Evolutionary conservation across 2,888 invertebrate genomes (phyloP), one percentile per base, ranked within the genome.

Genomic region (Andrena chrysosceles): DNA sequence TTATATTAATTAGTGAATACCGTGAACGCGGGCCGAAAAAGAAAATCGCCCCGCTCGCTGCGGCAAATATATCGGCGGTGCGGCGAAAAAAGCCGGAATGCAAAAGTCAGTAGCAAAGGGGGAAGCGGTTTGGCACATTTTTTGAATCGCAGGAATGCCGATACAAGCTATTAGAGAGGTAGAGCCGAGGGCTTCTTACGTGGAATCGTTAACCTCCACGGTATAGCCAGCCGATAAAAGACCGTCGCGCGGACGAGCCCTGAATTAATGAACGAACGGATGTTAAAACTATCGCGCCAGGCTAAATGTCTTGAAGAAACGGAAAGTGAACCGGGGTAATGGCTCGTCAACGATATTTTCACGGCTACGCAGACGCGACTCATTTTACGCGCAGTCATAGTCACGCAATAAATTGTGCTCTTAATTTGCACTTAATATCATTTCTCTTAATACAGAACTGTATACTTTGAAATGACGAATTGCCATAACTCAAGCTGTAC

Each of bases 101-200:
- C 85, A 77, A 81, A 84, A 73, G 84, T 31, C 64, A 66, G 67
- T 56, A 60, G 82, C 52, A 62, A 63, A 63, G 71, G 78, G 42
- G 62, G 66, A 68, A 52, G 85, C 87, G 85, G 82, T 86, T 86
- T 86, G 86, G 86, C 86, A 87, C 85, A 86, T 86, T 87, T 87
- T 87, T 87, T 87, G 84, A 85, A 85, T 87, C 84, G 85, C 85
- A 80, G 84, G 88, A 91, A 84, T 83, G 86, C 84, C 85, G 85
- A 64, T 85, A 87, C 87, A 87, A 90, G 90, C 91, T 90, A 91
- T 91, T 91, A 90, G 91, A 83, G 83, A 56, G 81, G 81, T 42
- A 71, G 68, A 56, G 69, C 48, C 52, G 29, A 31, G 71, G 75
- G 68, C 80, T 85, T 91, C 87, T 88, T 89, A 81, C 81, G 81